Percentiles rank a stretch among this genome's conserved stretches.
Conservation (phyloP, 2,113 vertebrate genomes). For the Paramisgurnus dabryanus region DNA sequence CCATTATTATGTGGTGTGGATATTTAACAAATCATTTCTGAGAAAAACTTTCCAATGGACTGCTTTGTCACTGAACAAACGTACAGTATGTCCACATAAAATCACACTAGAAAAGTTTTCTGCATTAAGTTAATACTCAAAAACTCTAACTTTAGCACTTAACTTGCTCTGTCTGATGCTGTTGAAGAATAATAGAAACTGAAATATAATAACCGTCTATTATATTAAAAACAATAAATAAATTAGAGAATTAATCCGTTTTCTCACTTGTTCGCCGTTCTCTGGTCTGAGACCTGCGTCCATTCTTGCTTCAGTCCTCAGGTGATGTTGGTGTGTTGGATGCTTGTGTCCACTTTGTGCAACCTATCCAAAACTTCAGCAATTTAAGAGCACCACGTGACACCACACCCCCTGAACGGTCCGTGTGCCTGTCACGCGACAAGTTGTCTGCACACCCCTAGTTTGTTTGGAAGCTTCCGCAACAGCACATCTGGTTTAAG, state of each 20-base stretch:
- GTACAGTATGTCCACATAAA: background rate
- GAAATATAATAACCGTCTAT: background rate
- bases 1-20: background rate
- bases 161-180: background rate
- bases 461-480: conserved; percentile 51
- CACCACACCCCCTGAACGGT: conserved; percentile 57
- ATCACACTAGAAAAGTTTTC: background rate
- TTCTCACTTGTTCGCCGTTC: conserved; percentile 57
- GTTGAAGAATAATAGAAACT: background rate
- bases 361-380: conserved; percentile 44
- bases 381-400: conserved; percentile 65
- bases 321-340: conserved; percentile 8
- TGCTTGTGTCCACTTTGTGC: conserved; percentile 24
- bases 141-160: too few relatives aligned
- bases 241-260: conserved; percentile 34
- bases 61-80: too few relatives aligned
- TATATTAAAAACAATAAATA: background rate
- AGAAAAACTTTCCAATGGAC: too few relatives aligned
- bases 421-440: conserved; percentile 59
- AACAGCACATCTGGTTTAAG: conserved; percentile 59
- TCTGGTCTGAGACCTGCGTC: conserved; percentile 65
- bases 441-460: background rate
- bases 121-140: background rate
- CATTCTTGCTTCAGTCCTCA: conserved; percentile 61
- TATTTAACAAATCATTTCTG: background rate